These are phyloP conservation scores for Canis aureus DNA, from an alignment of 2,113 vertebrate genomes.

Conservation along the genomic window DNA sequence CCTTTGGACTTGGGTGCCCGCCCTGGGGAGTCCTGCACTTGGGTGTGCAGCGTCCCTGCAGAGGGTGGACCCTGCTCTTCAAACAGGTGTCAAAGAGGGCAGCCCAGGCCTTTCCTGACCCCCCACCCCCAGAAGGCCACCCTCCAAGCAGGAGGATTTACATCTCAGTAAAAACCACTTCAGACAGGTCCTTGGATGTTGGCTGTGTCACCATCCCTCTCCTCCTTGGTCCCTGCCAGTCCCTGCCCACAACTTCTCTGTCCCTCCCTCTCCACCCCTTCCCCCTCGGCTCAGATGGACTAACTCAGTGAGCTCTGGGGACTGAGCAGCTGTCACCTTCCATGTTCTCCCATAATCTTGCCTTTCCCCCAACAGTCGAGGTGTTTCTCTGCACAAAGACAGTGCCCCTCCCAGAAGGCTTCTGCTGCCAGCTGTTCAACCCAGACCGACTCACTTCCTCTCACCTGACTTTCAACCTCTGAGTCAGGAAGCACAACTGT, in stretches of 20 bases:
- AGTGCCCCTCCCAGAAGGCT: neutral
- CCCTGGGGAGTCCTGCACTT: neutral
- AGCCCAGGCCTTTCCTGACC: neutral
- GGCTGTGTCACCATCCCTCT: neutral
- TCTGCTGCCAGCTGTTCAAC: neutral
- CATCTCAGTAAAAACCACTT: neutral
- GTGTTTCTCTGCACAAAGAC: neutral
- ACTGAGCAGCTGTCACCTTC: neutral
- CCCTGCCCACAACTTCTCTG: neutral
- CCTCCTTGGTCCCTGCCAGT: rapidly evolving
- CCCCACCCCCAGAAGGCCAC: neutral
- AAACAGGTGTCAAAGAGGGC: neutral
- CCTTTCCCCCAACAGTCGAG: neutral
- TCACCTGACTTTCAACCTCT: neutral
- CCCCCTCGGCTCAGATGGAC: neutral
- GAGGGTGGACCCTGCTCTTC: neutral
- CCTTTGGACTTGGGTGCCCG: neutral
- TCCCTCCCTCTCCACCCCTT: neutral
- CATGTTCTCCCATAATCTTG: neutral
- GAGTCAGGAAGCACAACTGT: neutral
- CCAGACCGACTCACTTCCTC: neutral
- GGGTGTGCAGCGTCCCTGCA: rapidly evolving
- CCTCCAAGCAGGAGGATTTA: neutral
- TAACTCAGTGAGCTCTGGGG: neutral
- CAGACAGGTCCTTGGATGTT: neutral